Evolutionary conservation across 2,888 invertebrate species (phyloP), one percentile per base, ranked within the genome.

Genomic region (Philereme transversata): DNA sequence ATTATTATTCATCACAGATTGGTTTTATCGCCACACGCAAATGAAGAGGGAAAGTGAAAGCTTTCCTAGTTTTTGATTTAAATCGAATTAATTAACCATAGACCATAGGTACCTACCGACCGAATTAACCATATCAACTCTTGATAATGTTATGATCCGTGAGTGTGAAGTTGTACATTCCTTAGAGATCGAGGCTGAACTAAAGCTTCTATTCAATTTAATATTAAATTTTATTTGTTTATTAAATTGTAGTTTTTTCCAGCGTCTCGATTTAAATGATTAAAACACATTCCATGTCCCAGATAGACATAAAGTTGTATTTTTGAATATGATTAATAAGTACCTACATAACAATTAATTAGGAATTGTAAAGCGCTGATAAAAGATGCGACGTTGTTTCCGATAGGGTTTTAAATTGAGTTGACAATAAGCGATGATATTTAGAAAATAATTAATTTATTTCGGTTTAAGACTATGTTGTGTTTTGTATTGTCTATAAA

Each of bases 361-460:
- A 84, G 84, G 84, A 82, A 83, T 83, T 82, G 83, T 83, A 75
- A 74, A 22, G 51, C 57, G 57, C 49, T 6, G 43, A 4, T 5
- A 8, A 69, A 68, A 62, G 45, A 11, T 35, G 62, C 60, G 57
- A 66, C 70, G 74, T 72, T 72, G 70, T 72, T 72, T 65, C 73
- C 71, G 68, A 64, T 81, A 79, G 81, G 74, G 69, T 76, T 83
- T 86, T 83, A 78, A 81, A 84, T 88, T 89, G 78, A 83, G 88
- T 91, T 82, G 91, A 91, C 90, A 90, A 90, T 90, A 91, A 91
- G 90, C 86, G 82, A 86, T 85, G 83, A 78, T 70, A 81, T 79
- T 84, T 88, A 89, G 88, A 84, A 73, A 79, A 78, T 90, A 81
- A 88, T 86, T 90, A 90, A 91, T 91, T 91, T 91, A 91, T 91